Evolutionary conservation across 2,888 invertebrate genomes (phyloP).

Genomic region (Calameuta filiformis): DNA sequence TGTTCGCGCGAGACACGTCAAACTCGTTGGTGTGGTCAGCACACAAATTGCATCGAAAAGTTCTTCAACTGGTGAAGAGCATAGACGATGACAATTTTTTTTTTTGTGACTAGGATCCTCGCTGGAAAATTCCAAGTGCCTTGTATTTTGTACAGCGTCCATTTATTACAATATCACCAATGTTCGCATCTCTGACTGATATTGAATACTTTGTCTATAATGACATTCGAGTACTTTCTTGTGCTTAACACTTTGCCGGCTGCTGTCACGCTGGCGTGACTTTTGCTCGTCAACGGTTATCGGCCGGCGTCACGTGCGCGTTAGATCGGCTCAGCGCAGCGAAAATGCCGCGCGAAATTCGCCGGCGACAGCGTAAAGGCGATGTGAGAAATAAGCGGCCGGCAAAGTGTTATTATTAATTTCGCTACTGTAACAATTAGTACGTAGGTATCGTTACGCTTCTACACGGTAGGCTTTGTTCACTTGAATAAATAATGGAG

Average conservation of each 20-base stretch:
- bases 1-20: constrained; percentile 7
- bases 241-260: no score
- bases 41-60: constrained; percentile 10
- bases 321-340: no score
- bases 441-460: neutral
- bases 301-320: no score
- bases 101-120: neutral
- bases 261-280: no score
- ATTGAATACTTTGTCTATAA: neutral
- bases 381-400: no score
- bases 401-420: neutral
- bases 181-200: neutral
- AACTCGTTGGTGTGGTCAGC: constrained; percentile 18
- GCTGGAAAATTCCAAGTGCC: neutral
- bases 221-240: neutral
- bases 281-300: no score
- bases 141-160: neutral
- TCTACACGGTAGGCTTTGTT: neutral
- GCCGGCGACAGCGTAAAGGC: no score
- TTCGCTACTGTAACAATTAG: neutral
- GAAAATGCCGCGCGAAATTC: no score
- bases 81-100: neutral
- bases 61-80: constrained; percentile 15
- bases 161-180: neutral
- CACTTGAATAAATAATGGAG: neutral